phyloP scores from a whole-genome alignment of 2,113 vertebrate species.

The Engraulis encrasicolus region DNA sequence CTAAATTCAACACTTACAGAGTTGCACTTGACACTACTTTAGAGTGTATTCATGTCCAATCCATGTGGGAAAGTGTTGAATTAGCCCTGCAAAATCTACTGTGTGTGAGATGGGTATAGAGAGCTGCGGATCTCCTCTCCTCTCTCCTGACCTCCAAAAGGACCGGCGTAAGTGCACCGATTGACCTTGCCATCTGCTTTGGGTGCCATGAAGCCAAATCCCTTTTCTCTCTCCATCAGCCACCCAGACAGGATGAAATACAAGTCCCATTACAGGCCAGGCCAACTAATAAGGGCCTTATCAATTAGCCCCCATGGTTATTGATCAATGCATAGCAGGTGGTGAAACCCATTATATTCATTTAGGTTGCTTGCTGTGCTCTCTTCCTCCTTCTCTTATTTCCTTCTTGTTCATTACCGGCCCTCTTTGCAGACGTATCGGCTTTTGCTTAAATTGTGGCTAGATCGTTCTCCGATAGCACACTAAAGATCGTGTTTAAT shows the following conservation, averaged over 20 bases:
- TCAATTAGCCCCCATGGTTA: conserved; percentile 79
- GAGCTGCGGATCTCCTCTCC: background rate
- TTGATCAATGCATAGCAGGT: conserved; percentile 80
- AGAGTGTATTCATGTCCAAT: too few species aligned
- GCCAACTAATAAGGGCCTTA: conserved; percentile 79
- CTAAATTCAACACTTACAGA: too few species aligned
- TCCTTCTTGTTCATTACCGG: conserved; percentile 71
- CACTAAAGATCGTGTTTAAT: conserved; percentile 75
- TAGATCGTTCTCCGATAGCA: conserved; percentile 67
- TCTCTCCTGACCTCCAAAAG: conserved; percentile 56
- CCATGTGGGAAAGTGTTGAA: too few species aligned
- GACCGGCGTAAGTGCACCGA: conserved; percentile 72
- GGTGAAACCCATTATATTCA: conserved; percentile 73
- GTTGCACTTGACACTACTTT: too few species aligned
- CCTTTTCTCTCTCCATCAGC: conserved; percentile 47
- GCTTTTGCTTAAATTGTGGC: conserved; percentile 68
- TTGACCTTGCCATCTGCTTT: conserved; percentile 81
- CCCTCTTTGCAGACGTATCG: conserved; percentile 61
- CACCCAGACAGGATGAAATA: conserved; percentile 77
- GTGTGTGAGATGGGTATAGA: too few species aligned
- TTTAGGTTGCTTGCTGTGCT: conserved; percentile 66
- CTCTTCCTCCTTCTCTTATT: conserved; percentile 68
- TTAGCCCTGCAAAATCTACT: too few species aligned
- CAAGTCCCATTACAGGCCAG: conserved; percentile 73
- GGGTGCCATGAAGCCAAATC: conserved; percentile 63